These are phyloP conservation scores for Caenorhabditis latens DNA, from an alignment of 1,140 invertebrate species.

Conservation along the genomic window DNA sequence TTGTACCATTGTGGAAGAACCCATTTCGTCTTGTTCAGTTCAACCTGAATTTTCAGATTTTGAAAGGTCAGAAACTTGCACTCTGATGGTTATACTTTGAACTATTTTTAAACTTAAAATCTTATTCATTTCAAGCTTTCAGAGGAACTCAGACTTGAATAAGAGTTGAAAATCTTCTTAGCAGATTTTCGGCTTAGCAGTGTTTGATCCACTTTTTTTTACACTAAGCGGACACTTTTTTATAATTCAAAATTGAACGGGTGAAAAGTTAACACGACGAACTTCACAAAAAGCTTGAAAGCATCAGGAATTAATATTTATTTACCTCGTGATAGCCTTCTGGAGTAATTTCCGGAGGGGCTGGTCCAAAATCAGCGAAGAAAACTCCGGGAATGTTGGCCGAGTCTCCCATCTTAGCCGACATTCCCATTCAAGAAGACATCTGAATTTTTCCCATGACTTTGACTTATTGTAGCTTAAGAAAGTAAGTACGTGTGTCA, in stretches of 20 bases:
- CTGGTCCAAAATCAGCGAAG: slow-evolving; percentile 58
- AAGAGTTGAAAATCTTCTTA: no score
- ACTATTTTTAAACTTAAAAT: no score
- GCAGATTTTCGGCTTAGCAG: no score
- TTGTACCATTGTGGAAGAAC: slow-evolving; percentile 92
- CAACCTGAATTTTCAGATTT: slow-evolving; percentile 79
- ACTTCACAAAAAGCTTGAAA: no score
- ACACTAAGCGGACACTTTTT: no score
- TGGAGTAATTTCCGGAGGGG: slow-evolving; percentile 53
- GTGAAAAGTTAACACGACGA: no score
- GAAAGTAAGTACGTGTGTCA: not conserved
- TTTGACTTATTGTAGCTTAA: not conserved
- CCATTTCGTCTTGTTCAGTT: slow-evolving; percentile 97
- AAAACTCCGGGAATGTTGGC: slow-evolving; percentile 52
- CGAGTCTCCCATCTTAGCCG: slow-evolving; percentile 34
- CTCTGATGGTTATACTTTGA: no score
- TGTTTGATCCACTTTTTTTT: no score
- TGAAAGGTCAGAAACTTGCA: not conserved
- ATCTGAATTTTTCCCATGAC: not conserved
- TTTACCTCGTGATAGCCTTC: slow-evolving; percentile 58
- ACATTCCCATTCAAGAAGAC: slow-evolving; percentile 41
- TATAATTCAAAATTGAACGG: no score
- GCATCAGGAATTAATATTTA: no score
- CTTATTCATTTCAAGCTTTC: not conserved
- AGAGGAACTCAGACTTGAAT: no score